Evolutionary conservation across 2,797 vertebrate species (phyloP).

Genomic region (Notamacropus eugenii): DNA sequence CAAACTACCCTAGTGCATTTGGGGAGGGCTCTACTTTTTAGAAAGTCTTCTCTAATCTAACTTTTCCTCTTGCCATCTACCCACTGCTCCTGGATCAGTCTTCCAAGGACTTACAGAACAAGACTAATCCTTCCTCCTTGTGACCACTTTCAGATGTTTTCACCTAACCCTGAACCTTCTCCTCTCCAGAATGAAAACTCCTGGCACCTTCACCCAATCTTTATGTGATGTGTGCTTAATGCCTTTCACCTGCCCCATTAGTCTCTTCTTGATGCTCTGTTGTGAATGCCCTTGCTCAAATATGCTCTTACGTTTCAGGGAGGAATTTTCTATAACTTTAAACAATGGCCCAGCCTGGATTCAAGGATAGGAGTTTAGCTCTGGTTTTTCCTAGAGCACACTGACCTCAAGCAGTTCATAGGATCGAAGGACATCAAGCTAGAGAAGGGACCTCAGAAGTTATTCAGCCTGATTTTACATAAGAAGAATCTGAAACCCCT

Average conservation of each 20-base stretch:
- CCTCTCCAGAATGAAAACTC: background rate
- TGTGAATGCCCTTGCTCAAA: background rate
- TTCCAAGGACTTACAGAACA: background rate
- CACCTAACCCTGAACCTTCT: background rate
- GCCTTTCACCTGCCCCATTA: accelerated
- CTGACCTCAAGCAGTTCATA: background rate
- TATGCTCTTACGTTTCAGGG: background rate
- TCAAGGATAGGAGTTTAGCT: background rate
- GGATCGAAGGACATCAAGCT: background rate
- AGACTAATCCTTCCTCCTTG: background rate
- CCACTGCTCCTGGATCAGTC: background rate
- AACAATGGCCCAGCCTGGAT: background rate
- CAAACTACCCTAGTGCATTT: background rate
- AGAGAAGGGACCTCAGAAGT: background rate
- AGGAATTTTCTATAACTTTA: background rate
- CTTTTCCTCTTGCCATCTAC: background rate
- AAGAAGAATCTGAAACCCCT: no score
- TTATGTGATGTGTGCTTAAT: background rate
- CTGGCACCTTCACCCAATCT: background rate
- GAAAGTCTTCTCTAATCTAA: background rate
- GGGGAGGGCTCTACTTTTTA: background rate
- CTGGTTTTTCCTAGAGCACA: background rate
- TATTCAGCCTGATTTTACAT: background rate
- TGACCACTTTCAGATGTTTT: no score
- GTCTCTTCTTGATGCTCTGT: background rate